Evolutionary conservation across 1,140 invertebrate species (phyloP), one percentile per base, ranked within the genome.

Genomic region (Pteromalus puparum): DNA sequence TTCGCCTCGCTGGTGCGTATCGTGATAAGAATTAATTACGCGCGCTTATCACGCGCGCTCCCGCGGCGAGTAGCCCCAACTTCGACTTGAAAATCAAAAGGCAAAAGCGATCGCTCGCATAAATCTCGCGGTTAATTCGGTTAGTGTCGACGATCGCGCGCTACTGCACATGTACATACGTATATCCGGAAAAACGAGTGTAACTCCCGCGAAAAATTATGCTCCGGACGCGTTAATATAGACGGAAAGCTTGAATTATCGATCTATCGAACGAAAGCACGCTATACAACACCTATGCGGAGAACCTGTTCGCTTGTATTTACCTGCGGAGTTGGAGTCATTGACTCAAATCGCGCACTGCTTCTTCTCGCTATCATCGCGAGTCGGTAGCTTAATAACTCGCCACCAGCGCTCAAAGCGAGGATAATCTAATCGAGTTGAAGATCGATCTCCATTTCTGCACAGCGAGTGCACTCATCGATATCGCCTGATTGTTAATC

Each of bases 311-410:
- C 67, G 6, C 42, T 24, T 24, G 53, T 46, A 80, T 81, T 87
- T 87, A 88, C 46, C 76, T 81, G 38, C 38, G 38, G 87, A 88
- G 89, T 86, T 89, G 89, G 87, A 92, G 90, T 89, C 89, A 89
- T 90, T 91, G 91, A 90, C 90, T 91, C 87, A 90, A 90, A 90
- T 92, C 85, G 84, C 88, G 46, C 82, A 76, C 85, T 76, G 82
- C 72, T 85, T 85, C 77, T 84, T 81, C 77, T 79, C 83, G 82
- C 82, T 87, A 86, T 88, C 87, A 88, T 89, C 38, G 61, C 26
- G 61, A 34, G 26, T 18, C 15, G 42, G 21, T 72, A 76, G 87
- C 87, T 88, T 88, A 89, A 87, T 89, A 87, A 89, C 88, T 87
- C 87, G 34, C 24, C 67, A 3, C 84, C 74, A 81, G 86, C 87